Conservation (phyloP, 2,113 vertebrate genomes). For the Triplophysa tibetana region DNA sequence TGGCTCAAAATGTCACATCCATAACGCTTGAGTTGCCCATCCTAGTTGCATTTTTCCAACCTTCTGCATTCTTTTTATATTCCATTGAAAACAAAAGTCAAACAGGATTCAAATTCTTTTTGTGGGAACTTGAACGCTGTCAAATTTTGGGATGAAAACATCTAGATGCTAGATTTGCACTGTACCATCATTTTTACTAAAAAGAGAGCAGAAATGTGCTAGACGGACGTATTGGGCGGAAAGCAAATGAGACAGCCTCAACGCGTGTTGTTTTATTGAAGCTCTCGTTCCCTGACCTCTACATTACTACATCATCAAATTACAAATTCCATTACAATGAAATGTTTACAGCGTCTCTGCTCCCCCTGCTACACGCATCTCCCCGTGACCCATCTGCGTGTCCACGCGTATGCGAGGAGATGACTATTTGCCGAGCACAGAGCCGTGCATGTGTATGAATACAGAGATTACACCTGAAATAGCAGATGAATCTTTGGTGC, state of each 20-base stretch:
- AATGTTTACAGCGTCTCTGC: constrained; percentile 52
- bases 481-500: constrained; percentile 12
- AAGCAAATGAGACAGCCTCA: constrained; percentile 17
- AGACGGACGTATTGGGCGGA: constrained; percentile 33
- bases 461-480: constrained; percentile 24
- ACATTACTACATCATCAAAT: constrained; percentile 56
- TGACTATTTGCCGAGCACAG: constrained; percentile 21
- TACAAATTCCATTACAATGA: constrained; percentile 58
- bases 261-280: constrained; percentile 53
- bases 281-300: constrained; percentile 49
- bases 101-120: no score
- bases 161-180: constrained; percentile 52
- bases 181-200: constrained; percentile 44
- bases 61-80: no score
- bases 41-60: no score
- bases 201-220: constrained; percentile 39
- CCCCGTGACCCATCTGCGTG: constrained; percentile 2
- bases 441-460: constrained; percentile 46
- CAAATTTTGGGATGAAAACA: constrained; percentile 32
- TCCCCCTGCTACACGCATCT: constrained; percentile 24
- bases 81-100: no score
- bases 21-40: no score
- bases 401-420: constrained; percentile 18
- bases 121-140: no score
- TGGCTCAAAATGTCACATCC: no score